These are phyloP conservation scores for Drosophila macrothrix DNA, from an alignment of 2,888 invertebrate genomes.

Conservation along the genomic window DNA sequence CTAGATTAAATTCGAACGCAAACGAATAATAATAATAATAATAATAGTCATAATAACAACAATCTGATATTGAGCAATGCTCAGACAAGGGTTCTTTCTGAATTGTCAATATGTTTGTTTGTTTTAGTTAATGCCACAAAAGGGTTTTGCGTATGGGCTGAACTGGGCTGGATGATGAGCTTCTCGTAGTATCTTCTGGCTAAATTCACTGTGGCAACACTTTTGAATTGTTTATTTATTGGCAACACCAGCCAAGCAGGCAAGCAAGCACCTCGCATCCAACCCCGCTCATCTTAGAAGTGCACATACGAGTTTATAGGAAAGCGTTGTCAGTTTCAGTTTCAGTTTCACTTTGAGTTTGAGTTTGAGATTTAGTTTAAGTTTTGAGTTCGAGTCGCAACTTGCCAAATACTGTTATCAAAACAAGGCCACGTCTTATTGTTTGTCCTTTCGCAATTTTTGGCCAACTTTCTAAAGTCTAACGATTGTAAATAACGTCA, in stretches of 20 bases:
- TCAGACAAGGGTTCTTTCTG: conserved; percentile 5
- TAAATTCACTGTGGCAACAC: conserved; percentile 33
- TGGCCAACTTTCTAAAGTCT: conserved; percentile 30
- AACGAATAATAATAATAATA: not conserved
- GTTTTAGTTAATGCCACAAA: not conserved
- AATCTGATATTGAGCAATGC: conserved; percentile 4
- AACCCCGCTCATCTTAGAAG: not conserved
- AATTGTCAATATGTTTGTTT: not conserved
- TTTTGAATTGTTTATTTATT: conserved; percentile 46
- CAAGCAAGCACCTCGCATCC: not conserved
- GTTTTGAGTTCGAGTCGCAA: conserved; percentile 22
- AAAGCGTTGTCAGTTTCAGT: conserved; percentile 19
- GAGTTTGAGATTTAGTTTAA: conserved; percentile 3
- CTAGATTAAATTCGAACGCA: not conserved
- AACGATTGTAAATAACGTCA: conserved; percentile 15
- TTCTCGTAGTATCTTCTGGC: not conserved
- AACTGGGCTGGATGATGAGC: conserved; percentile 1
- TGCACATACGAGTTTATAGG: not conserved
- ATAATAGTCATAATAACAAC: conserved; percentile 9
- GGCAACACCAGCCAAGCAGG: conserved; percentile 19
- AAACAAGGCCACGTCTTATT: conserved; percentile 36
- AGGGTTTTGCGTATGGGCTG: not conserved
- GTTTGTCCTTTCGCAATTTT: conserved; percentile 36
- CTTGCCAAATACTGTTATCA: conserved; percentile 44
- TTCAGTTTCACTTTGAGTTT: not conserved